A percentile compares a stretch with the other conserved stretches of the same genome.
phyloP scores from a whole-genome alignment of 2,113 vertebrate species.

The Siniperca knerii region DNA sequence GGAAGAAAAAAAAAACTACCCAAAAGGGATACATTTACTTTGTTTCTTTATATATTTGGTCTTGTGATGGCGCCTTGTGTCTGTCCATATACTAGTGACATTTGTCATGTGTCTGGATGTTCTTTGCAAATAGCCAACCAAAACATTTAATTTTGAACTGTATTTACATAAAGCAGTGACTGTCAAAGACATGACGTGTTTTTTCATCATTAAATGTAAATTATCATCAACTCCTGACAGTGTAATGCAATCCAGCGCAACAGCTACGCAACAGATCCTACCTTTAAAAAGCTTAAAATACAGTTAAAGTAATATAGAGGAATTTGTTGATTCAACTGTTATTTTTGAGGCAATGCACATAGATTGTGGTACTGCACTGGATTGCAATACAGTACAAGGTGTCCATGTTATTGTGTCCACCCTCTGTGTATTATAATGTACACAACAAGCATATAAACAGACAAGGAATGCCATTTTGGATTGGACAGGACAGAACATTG shows the following conservation, averaged over 20 bases:
- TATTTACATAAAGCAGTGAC: not conserved
- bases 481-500: too few species aligned
- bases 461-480: not conserved
- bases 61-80: not conserved
- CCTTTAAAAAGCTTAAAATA: not conserved
- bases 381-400: not conserved
- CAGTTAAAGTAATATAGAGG: not conserved
- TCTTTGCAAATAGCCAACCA: not conserved
- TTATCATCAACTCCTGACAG: not conserved
- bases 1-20: not conserved
- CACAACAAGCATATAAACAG: not conserved
- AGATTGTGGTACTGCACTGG: too few species aligned
- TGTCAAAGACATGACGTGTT: not conserved
- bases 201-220: not conserved
- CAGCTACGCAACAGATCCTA: not conserved
- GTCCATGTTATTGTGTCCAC: not conserved
- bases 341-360: not conserved
- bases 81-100: not conserved
- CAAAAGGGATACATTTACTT: not conserved
- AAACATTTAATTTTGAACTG: not conserved
- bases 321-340: not conserved
- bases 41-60: not conserved
- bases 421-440: not conserved
- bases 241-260: not conserved
- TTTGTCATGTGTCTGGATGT: not conserved